Conservation (phyloP, 2,113 vertebrate genomes). For the Neotragus moschatus region DNA sequence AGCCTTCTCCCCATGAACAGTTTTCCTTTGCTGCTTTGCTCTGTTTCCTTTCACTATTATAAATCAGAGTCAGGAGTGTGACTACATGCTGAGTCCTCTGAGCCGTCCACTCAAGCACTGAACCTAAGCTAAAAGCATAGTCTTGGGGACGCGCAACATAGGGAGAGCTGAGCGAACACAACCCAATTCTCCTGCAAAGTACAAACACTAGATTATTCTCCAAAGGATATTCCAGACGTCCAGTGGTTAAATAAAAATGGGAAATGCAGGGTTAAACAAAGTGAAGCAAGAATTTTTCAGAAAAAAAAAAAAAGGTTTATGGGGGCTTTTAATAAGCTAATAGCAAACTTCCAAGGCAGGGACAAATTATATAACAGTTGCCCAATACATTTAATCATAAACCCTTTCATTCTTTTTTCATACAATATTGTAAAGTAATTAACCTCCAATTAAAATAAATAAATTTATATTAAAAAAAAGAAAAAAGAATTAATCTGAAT, state of each 20-base stretch:
- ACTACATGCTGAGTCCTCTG: background rate
- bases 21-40: background rate
- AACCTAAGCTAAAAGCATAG: background rate
- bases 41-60: background rate
- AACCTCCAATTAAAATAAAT: no score
- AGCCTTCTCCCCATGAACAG: fast-evolving
- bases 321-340: background rate
- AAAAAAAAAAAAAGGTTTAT: background rate
- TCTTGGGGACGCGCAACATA: background rate
- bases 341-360: background rate
- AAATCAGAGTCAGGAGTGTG: background rate
- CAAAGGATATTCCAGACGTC: background rate
- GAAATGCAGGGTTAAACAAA: background rate
- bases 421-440: no score
- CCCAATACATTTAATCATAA: background rate
- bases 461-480: no score
- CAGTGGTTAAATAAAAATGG: background rate
- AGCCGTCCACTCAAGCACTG: background rate
- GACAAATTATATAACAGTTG: background rate
- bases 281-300: background rate
- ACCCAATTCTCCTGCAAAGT: background rate
- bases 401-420: background rate
- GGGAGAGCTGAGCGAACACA: background rate
- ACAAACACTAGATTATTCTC: background rate
- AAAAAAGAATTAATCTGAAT: background rate